A percentile compares a stretch with the other conserved stretches of the same genome.
Conservation (phyloP, 2,113 vertebrate species). For the Dermatemys mawii region DNA sequence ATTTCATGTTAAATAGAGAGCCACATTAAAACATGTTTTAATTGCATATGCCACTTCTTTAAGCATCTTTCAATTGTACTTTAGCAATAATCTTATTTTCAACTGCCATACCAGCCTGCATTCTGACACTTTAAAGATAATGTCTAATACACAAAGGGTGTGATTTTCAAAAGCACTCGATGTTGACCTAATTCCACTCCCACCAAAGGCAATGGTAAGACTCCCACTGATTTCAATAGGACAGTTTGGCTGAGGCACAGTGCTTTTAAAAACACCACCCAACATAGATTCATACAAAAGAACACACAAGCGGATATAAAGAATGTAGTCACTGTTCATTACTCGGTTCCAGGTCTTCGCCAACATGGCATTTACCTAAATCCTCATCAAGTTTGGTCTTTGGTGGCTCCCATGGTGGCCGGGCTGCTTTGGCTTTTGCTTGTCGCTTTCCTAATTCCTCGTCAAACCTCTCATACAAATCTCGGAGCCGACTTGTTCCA, state of each 20-base stretch:
- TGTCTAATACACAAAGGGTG: background rate
- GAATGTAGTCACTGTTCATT: background rate
- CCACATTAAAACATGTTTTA: background rate
- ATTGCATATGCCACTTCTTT: background rate
- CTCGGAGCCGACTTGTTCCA: constrained; percentile 93
- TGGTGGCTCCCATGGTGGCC: constrained; percentile 94
- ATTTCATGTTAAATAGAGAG: background rate
- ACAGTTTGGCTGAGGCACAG: background rate
- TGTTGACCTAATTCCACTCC: background rate
- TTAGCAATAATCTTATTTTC: background rate
- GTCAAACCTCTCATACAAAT: constrained; percentile 93
- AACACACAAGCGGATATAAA: background rate
- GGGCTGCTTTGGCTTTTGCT: constrained; percentile 87
- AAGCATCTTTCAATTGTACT: background rate
- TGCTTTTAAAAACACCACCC: background rate
- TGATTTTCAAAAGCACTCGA: background rate
- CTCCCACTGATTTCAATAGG: background rate
- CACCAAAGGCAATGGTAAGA: background rate
- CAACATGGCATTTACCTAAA: constrained; percentile 78
- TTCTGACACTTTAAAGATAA: background rate
- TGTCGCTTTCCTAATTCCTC: constrained; percentile 92
- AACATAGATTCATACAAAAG: background rate
- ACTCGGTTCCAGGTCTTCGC: background rate
- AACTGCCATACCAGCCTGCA: background rate
- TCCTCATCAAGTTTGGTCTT: constrained; percentile 96